These are phyloP conservation scores for Vespertilio murinus DNA, from an alignment of 2,797 vertebrate species.

Conservation along the genomic window DNA sequence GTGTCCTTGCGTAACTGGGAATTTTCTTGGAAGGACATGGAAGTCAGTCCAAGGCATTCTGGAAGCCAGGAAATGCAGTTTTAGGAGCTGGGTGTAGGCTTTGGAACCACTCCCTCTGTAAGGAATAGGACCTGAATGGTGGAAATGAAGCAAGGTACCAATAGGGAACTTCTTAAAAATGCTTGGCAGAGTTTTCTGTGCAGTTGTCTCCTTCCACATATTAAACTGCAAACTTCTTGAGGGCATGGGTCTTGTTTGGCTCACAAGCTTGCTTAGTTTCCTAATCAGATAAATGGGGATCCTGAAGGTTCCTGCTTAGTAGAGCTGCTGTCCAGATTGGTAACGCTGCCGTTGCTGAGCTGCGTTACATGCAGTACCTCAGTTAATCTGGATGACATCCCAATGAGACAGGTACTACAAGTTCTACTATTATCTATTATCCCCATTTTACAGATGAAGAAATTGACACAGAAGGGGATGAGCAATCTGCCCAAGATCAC, in stretches of 20 bases:
- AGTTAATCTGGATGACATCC: neutral
- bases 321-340: neutral
- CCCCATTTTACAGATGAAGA: neutral
- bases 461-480: neutral
- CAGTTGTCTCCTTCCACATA: neutral
- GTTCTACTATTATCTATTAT: too few species aligned
- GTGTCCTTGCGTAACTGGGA: neutral
- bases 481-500: neutral
- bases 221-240: neutral
- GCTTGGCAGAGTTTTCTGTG: too few species aligned
- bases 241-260: neutral
- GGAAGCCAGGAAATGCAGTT: neutral
- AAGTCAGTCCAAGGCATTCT: neutral
- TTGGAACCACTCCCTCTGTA: neutral
- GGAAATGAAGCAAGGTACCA: fast-evolving
- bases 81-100: neutral
- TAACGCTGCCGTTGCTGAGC: neutral
- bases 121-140: neutral
- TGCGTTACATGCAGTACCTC: fast-evolving
- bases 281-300: neutral
- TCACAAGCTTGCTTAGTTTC: neutral
- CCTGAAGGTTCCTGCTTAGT: neutral
- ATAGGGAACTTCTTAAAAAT: neutral
- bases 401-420: neutral
- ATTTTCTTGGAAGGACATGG: neutral